Evolutionary conservation across 2,797 vertebrate genomes (phyloP), one percentile per base, ranked within the genome.

Genomic region (Chelon auratus): DNA sequence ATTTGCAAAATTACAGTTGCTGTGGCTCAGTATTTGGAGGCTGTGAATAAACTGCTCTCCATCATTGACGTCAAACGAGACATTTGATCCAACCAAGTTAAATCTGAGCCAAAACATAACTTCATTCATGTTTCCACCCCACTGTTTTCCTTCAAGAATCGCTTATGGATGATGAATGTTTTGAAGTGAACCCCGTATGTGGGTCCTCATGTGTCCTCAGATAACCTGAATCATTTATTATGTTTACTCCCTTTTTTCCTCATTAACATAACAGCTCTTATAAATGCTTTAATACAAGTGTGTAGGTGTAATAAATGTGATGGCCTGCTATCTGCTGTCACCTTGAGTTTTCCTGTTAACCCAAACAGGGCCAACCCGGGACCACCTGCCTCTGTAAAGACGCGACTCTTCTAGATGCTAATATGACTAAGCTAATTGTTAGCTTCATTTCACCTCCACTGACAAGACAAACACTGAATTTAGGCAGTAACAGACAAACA

Each of bases 191-290:
- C 30, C 30, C 30, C 30, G 30, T 2, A 33, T 33, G 30, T 33
- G 30, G 30, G 30, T 26, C 24, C 24, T 26, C 24, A 26, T 33
- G 30, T 87, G 87, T 88, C 88, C 90, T 90, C 72, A 78, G 8
- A 71, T 86, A 81, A 90, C 78, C 84, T 24, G 47, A 36, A 55
- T 71, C 64, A 53, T 3, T 33, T 60, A 53, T 15, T 60, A 55
- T 15, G 11, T 5, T 62, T 36, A 4, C 6, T 20, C 59, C 8
- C 59, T 14, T 14, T 36, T 3, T 7, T 15, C 42, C 42, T 17
- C 3, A 5, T 15, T 7, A 12, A 2, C 12, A 12, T 8, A 12
- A 17, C 5, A 9, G n/a, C 45, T 9, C 8, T 15, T 18, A 18
- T 3, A 17, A 33, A 33, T 6, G 30, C 30, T 8, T 33, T 33